These are phyloP conservation scores for Virgularia gustaviana DNA, from an alignment of 92 coral and sea anemone species.

Conservation along the genomic window DNA sequence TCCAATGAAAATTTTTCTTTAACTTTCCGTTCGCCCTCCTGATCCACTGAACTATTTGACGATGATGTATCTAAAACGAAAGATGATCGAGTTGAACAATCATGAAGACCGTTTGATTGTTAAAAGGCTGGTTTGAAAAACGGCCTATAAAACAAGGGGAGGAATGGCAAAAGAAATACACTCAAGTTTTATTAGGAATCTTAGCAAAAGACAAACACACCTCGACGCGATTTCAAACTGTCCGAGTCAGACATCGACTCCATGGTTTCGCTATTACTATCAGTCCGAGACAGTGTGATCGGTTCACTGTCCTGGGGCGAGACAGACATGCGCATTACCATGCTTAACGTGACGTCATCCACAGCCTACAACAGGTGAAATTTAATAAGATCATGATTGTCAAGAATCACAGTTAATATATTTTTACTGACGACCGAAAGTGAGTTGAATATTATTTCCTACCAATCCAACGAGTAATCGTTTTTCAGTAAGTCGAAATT, in stretches of 20 bases:
- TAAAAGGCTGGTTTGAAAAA: no score
- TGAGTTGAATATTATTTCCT: no score
- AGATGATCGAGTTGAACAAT: background rate
- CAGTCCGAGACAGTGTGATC: constrained; percentile 11
- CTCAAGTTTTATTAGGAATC: no score
- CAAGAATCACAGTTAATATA: no score
- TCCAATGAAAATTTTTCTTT: constrained; percentile 37
- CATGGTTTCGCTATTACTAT: background rate
- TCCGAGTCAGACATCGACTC: background rate
- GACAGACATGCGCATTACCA: constrained; percentile 23
- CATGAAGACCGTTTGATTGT: background rate
- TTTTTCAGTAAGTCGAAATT: no score
- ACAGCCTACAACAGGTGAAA: constrained; percentile 4
- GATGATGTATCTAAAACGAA: constrained; percentile 41
- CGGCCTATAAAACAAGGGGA: no score
- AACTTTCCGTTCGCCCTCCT: constrained; percentile 72
- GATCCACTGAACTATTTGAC: constrained; percentile 60
- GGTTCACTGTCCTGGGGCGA: constrained; percentile 34
- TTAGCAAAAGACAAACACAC: no score
- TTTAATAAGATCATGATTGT: no score
- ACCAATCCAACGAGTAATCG: no score
- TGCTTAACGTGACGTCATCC: constrained; percentile 2
- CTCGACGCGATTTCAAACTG: background rate
- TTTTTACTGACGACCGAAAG: no score
- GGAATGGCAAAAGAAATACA: no score